Percentiles rank a stretch among this genome's conserved stretches.
Conservation (phyloP, 2,797 vertebrate genomes). For the Euthynnus affinis region DNA sequence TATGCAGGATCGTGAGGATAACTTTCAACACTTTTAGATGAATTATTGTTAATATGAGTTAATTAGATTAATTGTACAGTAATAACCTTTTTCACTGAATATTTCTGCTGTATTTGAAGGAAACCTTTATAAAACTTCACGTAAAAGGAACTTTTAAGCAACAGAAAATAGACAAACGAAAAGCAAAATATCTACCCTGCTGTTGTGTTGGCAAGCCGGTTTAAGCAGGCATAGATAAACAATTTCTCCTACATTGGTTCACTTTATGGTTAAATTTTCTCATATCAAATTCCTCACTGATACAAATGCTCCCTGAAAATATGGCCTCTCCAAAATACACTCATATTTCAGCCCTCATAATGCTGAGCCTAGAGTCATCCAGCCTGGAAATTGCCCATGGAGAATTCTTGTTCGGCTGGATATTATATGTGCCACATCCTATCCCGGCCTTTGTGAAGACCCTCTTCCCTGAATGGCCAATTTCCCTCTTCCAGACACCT, state of each 20-base stretch:
- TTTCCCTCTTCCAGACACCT: conserved; percentile 83
- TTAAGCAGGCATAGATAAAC: conserved; percentile 81
- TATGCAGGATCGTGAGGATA: conserved; percentile 30
- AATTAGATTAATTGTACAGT: background rate
- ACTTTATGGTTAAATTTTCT: conserved; percentile 81
- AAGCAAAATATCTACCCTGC: conserved; percentile 41
- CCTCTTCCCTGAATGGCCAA: conserved; percentile 87
- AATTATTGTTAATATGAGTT: conserved; percentile 19
- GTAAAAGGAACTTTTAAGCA: conserved; percentile 44
- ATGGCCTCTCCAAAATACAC: conserved; percentile 78
- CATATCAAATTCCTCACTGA: conserved; percentile 79
- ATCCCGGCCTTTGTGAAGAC: conserved; percentile 86
- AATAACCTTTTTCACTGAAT: background rate
- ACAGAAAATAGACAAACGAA: conserved; percentile 45
- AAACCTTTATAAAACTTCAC: background rate
- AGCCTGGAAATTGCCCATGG: conserved; percentile 88
- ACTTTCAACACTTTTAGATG: conserved; percentile 30
- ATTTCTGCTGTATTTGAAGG: background rate
- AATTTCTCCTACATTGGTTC: conserved; percentile 82
- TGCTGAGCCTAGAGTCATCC: conserved; percentile 82
- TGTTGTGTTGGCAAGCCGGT: conserved; percentile 60
- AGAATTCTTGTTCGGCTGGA: conserved; percentile 86
- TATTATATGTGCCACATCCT: conserved; percentile 89
- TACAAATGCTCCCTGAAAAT: conserved; percentile 81
- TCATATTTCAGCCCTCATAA: conserved; percentile 85